phyloP scores from a whole-genome alignment of 2,888 invertebrate species.

The Catocala nupta region DNA sequence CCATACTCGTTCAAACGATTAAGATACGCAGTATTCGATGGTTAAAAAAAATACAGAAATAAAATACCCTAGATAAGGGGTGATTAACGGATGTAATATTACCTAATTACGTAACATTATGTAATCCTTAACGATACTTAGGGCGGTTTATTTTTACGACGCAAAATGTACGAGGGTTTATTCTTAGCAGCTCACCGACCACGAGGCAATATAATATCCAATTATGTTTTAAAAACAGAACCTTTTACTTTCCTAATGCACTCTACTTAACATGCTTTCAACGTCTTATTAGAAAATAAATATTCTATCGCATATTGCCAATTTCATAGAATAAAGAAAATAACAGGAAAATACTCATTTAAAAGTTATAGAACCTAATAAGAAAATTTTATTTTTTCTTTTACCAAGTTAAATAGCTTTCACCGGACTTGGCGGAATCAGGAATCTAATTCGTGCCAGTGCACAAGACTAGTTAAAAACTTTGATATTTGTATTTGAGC shows the following conservation, averaged over 20 bases:
- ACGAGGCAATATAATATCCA: background rate
- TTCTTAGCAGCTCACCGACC: background rate
- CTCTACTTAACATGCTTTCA: background rate
- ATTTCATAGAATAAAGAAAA: slow-evolving; percentile 15
- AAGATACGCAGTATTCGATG: no score
- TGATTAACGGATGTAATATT: background rate
- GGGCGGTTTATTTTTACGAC: background rate
- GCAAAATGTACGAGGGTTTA: background rate
- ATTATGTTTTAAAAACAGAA: background rate
- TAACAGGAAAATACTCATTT: slow-evolving; percentile 30
- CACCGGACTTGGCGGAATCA: slow-evolving; percentile 34
- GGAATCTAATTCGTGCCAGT: slow-evolving; percentile 25
- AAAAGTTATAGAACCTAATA: slow-evolving; percentile 37
- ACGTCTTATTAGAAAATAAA: background rate
- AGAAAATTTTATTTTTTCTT: slow-evolving; percentile 32
- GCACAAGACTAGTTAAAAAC: slow-evolving; percentile 31
- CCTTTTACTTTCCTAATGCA: no score
- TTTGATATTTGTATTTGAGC: slow-evolving; percentile 16
- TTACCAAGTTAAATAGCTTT: slow-evolving; percentile 47
- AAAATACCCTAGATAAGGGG: background rate
- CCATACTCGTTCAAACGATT: no score
- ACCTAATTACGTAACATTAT: background rate
- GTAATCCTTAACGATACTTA: background rate
- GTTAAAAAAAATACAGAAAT: no score
- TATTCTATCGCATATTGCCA: background rate